Evolutionary conservation across 2,113 vertebrate genomes (phyloP), one percentile per base, ranked within the genome.

Genomic region (Microtus oregoni): DNA sequence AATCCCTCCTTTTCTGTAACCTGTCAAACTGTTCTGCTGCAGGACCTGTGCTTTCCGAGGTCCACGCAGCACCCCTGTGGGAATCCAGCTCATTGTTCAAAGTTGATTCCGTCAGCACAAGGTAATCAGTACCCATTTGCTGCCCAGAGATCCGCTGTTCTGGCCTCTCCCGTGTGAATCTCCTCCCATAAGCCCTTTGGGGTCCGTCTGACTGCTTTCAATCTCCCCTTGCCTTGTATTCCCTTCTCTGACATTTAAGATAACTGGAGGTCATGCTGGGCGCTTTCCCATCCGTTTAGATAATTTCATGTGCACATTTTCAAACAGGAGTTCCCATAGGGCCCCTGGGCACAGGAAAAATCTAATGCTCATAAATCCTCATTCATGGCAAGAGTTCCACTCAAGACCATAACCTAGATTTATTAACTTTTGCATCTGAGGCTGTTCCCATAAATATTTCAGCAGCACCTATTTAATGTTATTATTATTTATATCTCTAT

Each of bases 371-470:
- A 85, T 20, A 85, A 92, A 92, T 89, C 30, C 76, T 86, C 2
- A 11, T 77, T 88, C 89, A 22, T 78, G 2, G 58, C 61, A 81
- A 90, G 44, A 70, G 38, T 76, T 50, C 47, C 50, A 4, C 50
- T 79, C 35, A 32, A 52, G 24, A 50, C 55, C 26, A 79, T 55
- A 87, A 55, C 11, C 6, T 52, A 68, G 35, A 32, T 58, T 70
- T 78, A 76, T 4, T 70, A 63, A 81, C n/a, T 95, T 92, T 91
- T 75, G 20, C 30, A 55, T 73, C n/a, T 41, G 35, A 7, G 30
- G 12, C 32, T 89, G 32, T 87, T 96, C 79, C 72, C 41, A 77
- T 87, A n/a, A 79, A n/a, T 50, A 92, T 91, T 81, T 85, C 67
- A 92, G 75, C 63, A 95, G 17, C 30, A 68, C 5, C 86, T 61